phyloP scores from a whole-genome alignment of 2,888 invertebrate species.

The Pterostichus madidus region DNA sequence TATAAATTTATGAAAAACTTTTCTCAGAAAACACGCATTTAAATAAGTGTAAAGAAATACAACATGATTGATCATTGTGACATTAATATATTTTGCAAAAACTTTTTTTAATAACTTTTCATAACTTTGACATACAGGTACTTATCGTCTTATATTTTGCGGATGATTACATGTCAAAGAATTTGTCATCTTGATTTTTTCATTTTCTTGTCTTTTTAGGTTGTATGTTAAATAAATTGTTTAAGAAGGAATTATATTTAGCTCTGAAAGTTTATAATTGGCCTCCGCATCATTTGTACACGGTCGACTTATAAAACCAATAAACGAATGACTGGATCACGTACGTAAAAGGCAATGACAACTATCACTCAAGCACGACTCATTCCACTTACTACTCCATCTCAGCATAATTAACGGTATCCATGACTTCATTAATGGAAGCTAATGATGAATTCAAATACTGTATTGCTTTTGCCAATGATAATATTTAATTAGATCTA shows the following conservation, averaged over 20 bases:
- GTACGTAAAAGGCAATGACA: slow-evolving; percentile 34
- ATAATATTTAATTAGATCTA: not conserved
- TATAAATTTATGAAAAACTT: not conserved
- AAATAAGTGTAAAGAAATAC: not conserved
- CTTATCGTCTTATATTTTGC: too few species aligned
- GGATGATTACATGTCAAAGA: too few species aligned
- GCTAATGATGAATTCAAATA: slow-evolving; percentile 31
- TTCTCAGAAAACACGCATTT: not conserved
- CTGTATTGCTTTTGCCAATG: slow-evolving; percentile 15
- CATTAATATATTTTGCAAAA: not conserved
- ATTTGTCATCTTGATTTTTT: too few species aligned
- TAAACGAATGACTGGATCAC: not conserved
- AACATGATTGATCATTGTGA: not conserved
- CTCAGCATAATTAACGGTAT: slow-evolving; percentile 27
- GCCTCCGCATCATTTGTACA: too few species aligned
- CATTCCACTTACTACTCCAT: not conserved
- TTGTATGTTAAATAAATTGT: too few species aligned
- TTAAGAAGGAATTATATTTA: too few species aligned
- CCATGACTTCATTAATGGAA: slow-evolving; percentile 26
- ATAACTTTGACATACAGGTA: too few species aligned
- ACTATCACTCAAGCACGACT: slow-evolving; percentile 31
- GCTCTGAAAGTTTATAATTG: too few species aligned
- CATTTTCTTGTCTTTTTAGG: too few species aligned
- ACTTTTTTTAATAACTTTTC: too few species aligned
- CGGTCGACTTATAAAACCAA: too few species aligned